A percentile compares a stretch with the other conserved stretches of the same genome.
phyloP scores from a whole-genome alignment of 2,888 invertebrate genomes.

The Margaritifera margaritifera region DNA sequence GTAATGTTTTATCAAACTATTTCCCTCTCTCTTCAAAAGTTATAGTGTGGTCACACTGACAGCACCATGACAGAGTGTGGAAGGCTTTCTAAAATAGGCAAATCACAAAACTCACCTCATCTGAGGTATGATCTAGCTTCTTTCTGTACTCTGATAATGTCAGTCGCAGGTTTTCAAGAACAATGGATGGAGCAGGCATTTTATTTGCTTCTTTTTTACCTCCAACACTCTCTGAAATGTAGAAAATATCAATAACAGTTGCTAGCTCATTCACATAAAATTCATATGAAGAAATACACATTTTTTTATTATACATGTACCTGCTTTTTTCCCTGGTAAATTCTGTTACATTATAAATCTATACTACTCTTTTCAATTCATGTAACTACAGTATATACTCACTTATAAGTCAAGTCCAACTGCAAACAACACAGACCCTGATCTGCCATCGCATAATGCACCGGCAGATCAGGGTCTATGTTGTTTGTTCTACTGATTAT shows the following conservation, averaged over 20 bases:
- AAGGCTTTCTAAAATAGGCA: neutral
- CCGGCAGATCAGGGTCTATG: too few species aligned
- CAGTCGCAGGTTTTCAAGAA: slow-evolving; percentile 61
- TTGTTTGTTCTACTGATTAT: too few species aligned
- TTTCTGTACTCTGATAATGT: slow-evolving; percentile 61
- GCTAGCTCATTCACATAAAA: slow-evolving; percentile 2
- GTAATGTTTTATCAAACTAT: too few species aligned
- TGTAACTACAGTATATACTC: too few species aligned
- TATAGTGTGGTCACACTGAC: too few species aligned
- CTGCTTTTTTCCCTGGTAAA: neutral
- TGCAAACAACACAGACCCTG: too few species aligned
- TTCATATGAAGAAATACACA: neutral
- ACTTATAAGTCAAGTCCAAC: too few species aligned
- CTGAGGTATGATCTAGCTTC: slow-evolving; percentile 56
- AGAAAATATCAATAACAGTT: neutral
- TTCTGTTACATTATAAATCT: too few species aligned
- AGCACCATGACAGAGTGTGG: too few species aligned
- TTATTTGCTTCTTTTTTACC: slow-evolving; percentile 39
- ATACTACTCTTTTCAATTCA: too few species aligned
- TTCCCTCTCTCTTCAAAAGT: too few species aligned
- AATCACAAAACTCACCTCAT: slow-evolving; percentile 49
- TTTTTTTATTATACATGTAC: neutral
- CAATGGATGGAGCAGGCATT: slow-evolving; percentile 49
- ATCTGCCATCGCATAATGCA: too few species aligned
- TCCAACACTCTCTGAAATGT: slow-evolving; percentile 7